Evolutionary conservation across 2,888 invertebrate species (phyloP).

Genomic region (Trimorus sp.): DNA sequence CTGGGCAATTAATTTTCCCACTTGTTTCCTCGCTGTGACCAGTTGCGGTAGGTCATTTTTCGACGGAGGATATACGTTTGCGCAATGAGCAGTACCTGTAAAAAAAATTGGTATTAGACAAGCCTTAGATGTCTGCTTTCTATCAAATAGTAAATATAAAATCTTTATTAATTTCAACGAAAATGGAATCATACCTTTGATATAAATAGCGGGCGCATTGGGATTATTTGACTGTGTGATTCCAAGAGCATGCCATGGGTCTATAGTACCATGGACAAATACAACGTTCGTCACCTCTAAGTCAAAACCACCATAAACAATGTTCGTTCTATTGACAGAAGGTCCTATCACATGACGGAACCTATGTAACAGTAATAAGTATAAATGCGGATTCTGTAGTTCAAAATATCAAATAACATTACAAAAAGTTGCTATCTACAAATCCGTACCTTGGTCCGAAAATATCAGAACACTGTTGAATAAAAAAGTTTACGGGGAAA

Average conservation of each 20-base stretch:
- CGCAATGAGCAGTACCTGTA: slow-evolving; percentile 96
- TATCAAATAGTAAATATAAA: slow-evolving; percentile 2
- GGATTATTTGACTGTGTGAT: slow-evolving; percentile 84
- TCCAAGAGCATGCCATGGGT: slow-evolving; percentile 94
- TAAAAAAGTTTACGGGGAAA: slow-evolving; percentile 89
- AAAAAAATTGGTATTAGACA: not conserved
- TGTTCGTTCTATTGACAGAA: slow-evolving; percentile 88
- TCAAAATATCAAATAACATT: slow-evolving; percentile 89
- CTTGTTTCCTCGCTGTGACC: slow-evolving; percentile 86
- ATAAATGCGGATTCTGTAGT: slow-evolving; percentile 82
- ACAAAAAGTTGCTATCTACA: slow-evolving; percentile 86
- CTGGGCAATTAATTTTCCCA: slow-evolving; percentile 83
- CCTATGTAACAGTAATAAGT: slow-evolving; percentile 42
- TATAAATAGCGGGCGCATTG: slow-evolving; percentile 87
- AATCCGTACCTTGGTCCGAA: too few species aligned
- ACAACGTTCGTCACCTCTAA: slow-evolving; percentile 88
- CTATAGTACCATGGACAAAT: slow-evolving; percentile 93
- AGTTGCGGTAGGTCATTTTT: slow-evolving; percentile 87
- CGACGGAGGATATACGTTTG: slow-evolving; percentile 93
- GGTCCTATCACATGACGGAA: slow-evolving; percentile 83
- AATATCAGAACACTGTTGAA: too few species aligned
- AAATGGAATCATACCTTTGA: slow-evolving; percentile 84
- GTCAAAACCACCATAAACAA: slow-evolving; percentile 89
- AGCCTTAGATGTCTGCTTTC: too few species aligned
- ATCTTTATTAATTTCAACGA: not conserved